Base-by-base conservation (phyloP, 2,113 vertebrate genomes). In the Mola mola region DNA sequence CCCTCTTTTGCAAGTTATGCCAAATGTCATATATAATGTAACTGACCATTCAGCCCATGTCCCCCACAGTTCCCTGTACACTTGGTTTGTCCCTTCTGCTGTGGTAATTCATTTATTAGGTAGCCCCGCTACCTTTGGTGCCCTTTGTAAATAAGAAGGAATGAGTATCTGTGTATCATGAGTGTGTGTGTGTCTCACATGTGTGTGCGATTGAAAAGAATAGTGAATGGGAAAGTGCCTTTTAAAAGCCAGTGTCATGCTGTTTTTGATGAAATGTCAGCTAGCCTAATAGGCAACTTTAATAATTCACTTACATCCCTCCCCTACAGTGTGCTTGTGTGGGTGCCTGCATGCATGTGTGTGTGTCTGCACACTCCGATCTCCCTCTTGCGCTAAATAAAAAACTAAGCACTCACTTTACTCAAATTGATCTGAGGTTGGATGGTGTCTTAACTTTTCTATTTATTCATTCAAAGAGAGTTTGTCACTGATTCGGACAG, bases 191-290 rank as follows among this genome's bases (percentile, higher is more conserved):
- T 56, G 37, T 51, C n/a, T n/a, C n/a, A n/a, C n/a, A 29, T 68
- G 15, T 34, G 49, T 33, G 48, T 52, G 44, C 26, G 19, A 16
- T 17, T 41, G 33, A 19, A 41, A 60, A 38, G 46, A 25, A 40
- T 20, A 43, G 21, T 37, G 44, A 46, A 44, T 7, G 49, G 60
- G 58, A 63, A 48, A 66, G 38, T 47, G 61, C 50, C 66, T 16
- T 52, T 66, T 85, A 83, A 92, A 89, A 82, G 85, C 64, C 83
- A 80, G 41, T 73, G 63, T 87, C 85, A 71, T 62, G 68, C 75
- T 81, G 77, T 81, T 85, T 88, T 87, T 91, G 84, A 89, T 87
- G 82, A 90, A 92, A 92, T 89, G 85, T 88, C 89, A 91, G 66
- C 68, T 61, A 34, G 37, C 79, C 81, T 90, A 92, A 92, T 88